Percentiles rank a stretch among this genome's conserved stretches.
These are phyloP conservation scores for Harlomillsia oculata DNA, from an alignment of 1,140 invertebrate genomes.

Conservation along the genomic window DNA sequence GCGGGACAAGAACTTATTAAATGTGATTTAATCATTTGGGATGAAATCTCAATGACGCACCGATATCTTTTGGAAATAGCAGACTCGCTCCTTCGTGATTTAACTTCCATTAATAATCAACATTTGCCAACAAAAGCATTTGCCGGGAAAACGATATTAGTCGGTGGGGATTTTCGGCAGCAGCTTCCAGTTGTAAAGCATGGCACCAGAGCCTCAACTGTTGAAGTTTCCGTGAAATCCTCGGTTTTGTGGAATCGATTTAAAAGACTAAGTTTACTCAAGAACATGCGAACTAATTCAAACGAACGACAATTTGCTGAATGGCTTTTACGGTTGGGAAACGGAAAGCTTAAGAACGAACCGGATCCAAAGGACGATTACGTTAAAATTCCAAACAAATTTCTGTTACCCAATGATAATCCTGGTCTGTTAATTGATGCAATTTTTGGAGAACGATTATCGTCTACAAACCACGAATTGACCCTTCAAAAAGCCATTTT, in stretches of 20 bases:
- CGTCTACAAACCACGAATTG: neutral
- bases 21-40: neutral
- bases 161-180: conserved; percentile 24
- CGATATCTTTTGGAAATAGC: neutral
- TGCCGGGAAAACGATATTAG: conserved; percentile 12
- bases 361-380: neutral
- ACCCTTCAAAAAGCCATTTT: conserved; percentile 6
- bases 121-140: conserved; percentile 9
- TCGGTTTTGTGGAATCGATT: neutral
- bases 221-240: conserved; percentile 26
- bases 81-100: neutral
- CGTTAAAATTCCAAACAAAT: conserved; percentile 1
- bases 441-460: neutral
- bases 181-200: conserved; percentile 19
- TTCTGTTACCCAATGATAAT: neutral
- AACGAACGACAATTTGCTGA: neutral
- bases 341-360: neutral
- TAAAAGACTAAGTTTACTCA: neutral
- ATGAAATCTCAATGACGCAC: conserved; percentile 8
- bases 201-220: conserved; percentile 15
- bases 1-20: neutral
- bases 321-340: neutral
- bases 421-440: neutral
- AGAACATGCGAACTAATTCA: neutral
- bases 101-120: neutral